Base-by-base conservation (phyloP, 2,888 invertebrate genomes). In the Euplagia quadripunctaria region DNA sequence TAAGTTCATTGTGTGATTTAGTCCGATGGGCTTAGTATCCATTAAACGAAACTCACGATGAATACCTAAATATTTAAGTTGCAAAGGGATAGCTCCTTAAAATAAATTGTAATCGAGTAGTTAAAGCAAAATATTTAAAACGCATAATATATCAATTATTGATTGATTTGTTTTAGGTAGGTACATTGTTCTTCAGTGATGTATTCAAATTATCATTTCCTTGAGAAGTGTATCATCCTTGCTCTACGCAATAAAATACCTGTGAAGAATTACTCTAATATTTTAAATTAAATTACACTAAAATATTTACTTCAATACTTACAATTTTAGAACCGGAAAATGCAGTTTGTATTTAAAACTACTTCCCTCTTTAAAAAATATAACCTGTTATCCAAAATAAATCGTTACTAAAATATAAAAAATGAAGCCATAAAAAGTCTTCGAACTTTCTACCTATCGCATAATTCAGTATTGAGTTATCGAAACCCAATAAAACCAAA, bases 391-490 rank as follows among this genome's bases (percentile, higher is more conserved):
- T 61, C 12, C 6, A 61, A 61, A 61, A 61, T 14, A 61, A 58
- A 31, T 31, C 4, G 12, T 31, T 58, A 58, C 5, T 11, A 58
- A 17, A 31, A 61, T 31, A 31, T 4, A 12, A 61, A 61, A 58
- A 58, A 31, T 31, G 31, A 31, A 31, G 31, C 31, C 31, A 31
- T 1, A 68, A 64, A 67, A 67, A 20, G 41, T 68, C 42, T 58
- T 55, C 17, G 51, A 70, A 79, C 82, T 82, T 83, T 83, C 82
- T 76, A 80, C 63, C 46, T 49, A 68, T 70, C 76, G 73, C 49
- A 55, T 73, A 80, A 79, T 78, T 78, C 72, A 75, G 79, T 71
- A 84, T 79, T 75, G 79, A 83, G 74, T 69, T 81, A 82, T 82
- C 83, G 79, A 80, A 75, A 68, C 65, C 67, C 72, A 75, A 75